Percentiles rank a stretch among this genome's conserved stretches.
Conservation (phyloP, 2,888 invertebrate species). For the Plagodis dolabraria region DNA sequence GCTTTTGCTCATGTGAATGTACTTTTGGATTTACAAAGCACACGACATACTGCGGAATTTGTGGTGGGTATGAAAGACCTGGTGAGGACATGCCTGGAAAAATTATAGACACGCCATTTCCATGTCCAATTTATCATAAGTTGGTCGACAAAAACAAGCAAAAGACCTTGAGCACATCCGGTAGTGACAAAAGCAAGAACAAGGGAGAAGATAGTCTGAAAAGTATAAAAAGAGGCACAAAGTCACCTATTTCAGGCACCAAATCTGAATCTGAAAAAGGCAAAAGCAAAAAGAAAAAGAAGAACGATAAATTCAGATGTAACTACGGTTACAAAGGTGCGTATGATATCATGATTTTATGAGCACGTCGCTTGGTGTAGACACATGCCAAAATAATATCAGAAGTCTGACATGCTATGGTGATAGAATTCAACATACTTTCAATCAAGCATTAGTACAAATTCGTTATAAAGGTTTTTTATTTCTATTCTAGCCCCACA, state of each 20-base stretch:
- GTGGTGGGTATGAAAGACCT: constrained; percentile 67
- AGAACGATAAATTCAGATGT: constrained; percentile 71
- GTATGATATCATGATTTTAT: background rate
- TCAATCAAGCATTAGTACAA: no score
- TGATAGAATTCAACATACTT: no score
- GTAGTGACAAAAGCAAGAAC: constrained; percentile 59
- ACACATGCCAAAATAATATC: background rate
- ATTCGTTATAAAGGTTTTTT: constrained; percentile 6
- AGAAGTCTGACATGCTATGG: no score
- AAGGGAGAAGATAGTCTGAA: constrained; percentile 45
- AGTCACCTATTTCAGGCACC: constrained; percentile 38
- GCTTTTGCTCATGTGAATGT: constrained; percentile 75
- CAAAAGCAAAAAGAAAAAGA: constrained; percentile 61
- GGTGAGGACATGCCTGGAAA: constrained; percentile 59
- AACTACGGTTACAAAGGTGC: constrained; percentile 80
- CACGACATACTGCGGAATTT: constrained; percentile 71
- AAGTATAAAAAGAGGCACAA: constrained; percentile 45
- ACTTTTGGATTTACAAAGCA: constrained; percentile 67
- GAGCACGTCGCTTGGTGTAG: constrained; percentile 3
- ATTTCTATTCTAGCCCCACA: constrained; percentile 64
- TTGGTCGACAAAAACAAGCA: constrained; percentile 59
- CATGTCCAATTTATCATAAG: constrained; percentile 75
- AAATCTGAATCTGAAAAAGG: constrained; percentile 46
- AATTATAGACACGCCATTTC: constrained; percentile 54
- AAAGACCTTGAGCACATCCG: constrained; percentile 53